Evolutionary conservation across 1,140 invertebrate genomes (phyloP).

Genomic region (Microplitis demolitor): DNA sequence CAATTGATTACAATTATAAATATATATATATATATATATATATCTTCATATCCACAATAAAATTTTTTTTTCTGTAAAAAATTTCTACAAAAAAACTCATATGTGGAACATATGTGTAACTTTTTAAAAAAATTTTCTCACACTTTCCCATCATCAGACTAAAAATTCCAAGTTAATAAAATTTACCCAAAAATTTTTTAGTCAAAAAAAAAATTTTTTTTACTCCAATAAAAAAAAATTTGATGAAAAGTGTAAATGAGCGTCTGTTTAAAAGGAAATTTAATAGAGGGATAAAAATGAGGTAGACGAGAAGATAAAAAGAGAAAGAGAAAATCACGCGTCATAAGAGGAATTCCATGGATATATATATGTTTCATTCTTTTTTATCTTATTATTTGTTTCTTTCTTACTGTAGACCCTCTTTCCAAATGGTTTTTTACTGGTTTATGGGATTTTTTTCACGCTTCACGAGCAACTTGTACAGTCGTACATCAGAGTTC

Average conservation of each 20-base stretch:
- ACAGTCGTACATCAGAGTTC: constrained; percentile 59
- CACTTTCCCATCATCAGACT: background rate
- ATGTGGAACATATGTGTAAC: background rate
- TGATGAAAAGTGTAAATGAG: background rate
- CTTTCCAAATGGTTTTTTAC: constrained; percentile 57
- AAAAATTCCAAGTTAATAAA: no score
- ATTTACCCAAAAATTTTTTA: no score
- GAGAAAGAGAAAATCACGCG: constrained; percentile 56
- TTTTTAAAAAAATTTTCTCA: background rate
- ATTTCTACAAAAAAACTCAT: no score
- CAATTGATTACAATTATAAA: no score
- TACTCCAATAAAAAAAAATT: constrained; percentile 20
- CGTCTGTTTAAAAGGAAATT: background rate
- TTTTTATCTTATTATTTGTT: constrained; percentile 12
- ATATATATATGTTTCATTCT: constrained; percentile 24
- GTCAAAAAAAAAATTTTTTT: no score
- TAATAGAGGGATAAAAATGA: constrained; percentile 8
- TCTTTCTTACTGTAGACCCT: constrained; percentile 37
- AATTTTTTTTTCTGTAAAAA: no score
- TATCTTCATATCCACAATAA: no score
- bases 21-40: no score
- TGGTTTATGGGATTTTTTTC: constrained; percentile 63
- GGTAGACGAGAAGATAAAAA: constrained; percentile 27
- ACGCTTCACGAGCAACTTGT: constrained; percentile 55
- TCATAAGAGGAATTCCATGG: constrained; percentile 61